Evolutionary conservation across 2,113 vertebrate genomes (phyloP).

Genomic region (Collichthys lucidus): DNA sequence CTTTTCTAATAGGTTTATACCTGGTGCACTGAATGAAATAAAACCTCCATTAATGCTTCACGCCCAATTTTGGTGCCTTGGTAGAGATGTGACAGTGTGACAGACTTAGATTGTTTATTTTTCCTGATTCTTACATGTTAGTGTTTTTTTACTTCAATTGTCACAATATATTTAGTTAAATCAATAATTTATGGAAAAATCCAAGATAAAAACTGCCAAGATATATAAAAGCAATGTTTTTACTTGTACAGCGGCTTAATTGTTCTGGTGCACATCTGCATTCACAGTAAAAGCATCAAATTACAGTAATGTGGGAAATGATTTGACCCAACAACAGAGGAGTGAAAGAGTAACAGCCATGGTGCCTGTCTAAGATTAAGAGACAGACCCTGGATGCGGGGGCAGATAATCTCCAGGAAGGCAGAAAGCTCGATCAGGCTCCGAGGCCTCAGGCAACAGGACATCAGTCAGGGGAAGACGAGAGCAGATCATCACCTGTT

Average conservation of each 20-base stretch:
- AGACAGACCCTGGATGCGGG: neutral
- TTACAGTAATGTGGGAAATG: neutral
- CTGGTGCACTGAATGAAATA: slow-evolving; percentile 26
- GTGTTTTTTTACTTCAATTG: slow-evolving; percentile 6
- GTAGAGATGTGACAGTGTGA: slow-evolving; percentile 9
- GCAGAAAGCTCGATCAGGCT: neutral
- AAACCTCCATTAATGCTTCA: slow-evolving; percentile 6
- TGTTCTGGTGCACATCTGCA: neutral
- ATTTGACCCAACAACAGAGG: neutral
- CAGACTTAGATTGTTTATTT: neutral
- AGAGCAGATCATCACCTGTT: neutral
- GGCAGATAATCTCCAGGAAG: slow-evolving; percentile 10
- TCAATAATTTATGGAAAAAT: neutral
- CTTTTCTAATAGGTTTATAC: slow-evolving; percentile 46
- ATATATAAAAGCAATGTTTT: neutral
- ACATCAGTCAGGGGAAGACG: neutral
- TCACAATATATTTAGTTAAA: neutral
- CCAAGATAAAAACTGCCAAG: too few relatives aligned
- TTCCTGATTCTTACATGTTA: neutral
- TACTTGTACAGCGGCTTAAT: neutral
- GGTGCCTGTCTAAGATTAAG: neutral
- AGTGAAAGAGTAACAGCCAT: neutral
- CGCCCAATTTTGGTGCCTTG: slow-evolving; percentile 3
- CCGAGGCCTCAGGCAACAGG: neutral
- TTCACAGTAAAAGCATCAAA: neutral